phyloP scores from a whole-genome alignment of 2,797 vertebrate genomes.

The Forpus xanthops region DNA sequence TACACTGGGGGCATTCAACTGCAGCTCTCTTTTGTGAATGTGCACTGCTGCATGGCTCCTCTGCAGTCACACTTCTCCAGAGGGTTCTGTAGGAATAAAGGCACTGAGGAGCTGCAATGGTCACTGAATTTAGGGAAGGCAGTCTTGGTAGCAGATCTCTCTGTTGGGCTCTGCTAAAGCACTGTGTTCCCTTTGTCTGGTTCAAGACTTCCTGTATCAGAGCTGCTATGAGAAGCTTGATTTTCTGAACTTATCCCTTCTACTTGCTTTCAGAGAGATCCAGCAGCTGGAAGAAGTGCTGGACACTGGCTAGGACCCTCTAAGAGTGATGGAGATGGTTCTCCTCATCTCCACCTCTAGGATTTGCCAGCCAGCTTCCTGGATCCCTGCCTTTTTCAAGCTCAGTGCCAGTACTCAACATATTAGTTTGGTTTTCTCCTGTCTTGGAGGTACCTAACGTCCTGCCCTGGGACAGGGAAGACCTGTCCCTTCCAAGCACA shows the following conservation, averaged over 20 bases:
- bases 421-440: neutral
- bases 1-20: neutral
- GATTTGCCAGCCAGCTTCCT: neutral
- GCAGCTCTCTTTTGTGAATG: neutral
- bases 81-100: neutral
- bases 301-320: neutral
- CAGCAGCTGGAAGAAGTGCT: neutral
- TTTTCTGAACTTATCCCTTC: neutral
- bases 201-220: neutral
- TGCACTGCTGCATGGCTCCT: neutral
- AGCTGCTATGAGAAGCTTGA: neutral
- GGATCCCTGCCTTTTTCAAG: neutral
- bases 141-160: neutral
- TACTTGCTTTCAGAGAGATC: neutral
- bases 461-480: neutral
- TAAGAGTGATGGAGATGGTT: neutral
- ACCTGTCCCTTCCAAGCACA: neutral
- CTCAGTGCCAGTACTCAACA: rapidly evolving
- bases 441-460: neutral
- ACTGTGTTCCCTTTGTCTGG: rapidly evolving
- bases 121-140: neutral
- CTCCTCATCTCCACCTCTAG: neutral
- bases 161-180: rapidly evolving
- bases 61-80: neutral
- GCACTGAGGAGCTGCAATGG: neutral